Conservation (phyloP, 2,113 vertebrate genomes). For the Callaeas wilsoni region DNA sequence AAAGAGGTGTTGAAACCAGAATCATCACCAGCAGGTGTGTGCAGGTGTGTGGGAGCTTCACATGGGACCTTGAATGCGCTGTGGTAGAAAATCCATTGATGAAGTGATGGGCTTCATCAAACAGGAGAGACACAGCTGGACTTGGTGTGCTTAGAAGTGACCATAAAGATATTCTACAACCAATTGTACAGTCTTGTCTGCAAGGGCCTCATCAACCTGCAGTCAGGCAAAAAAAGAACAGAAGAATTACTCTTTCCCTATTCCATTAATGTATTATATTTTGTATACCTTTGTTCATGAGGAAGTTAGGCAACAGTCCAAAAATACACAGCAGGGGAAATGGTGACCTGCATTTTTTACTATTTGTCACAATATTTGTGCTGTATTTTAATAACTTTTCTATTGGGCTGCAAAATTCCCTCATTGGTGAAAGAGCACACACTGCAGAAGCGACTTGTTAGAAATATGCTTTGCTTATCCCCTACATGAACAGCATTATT, state of each 20-base stretch:
- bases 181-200: background rate
- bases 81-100: background rate
- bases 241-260: background rate
- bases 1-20: background rate
- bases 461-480: background rate
- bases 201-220: background rate
- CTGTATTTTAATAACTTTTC: background rate
- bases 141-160: background rate
- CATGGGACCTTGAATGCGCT: background rate
- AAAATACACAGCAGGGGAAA: background rate
- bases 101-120: background rate
- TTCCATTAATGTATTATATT: background rate
- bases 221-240: background rate
- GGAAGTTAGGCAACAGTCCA: background rate
- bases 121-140: background rate
- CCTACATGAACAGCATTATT: background rate
- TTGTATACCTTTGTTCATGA: background rate
- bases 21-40: background rate
- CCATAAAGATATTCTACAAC: background rate
- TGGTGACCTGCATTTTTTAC: background rate
- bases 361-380: background rate
- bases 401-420: background rate
- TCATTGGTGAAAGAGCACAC: background rate
- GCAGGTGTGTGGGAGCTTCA: background rate
- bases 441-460: background rate